Evolutionary conservation across 2,797 vertebrate genomes (phyloP), one percentile per base, ranked within the genome.

Genomic region (Notolabrus celidotus): DNA sequence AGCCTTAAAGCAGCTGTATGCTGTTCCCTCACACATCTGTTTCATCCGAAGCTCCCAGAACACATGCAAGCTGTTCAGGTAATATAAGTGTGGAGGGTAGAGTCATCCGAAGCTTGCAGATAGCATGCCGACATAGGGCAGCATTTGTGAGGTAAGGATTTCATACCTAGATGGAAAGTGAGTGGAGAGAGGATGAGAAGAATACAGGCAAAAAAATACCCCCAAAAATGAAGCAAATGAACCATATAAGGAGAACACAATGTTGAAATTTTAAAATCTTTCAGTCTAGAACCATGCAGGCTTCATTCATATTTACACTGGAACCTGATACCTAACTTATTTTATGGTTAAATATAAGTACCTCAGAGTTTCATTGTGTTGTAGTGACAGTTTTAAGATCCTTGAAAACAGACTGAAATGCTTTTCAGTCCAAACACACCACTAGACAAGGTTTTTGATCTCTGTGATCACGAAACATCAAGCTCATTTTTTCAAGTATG

Each of bases 81-180:
- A 77, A 85, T 78, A 77, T 81, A 87, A 78, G 59, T 67, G 79
- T 39, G 57, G 75, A 79, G 60, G 63, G 54, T 67, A 63, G 25
- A 72, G 65, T 82, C 78, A 59, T 86, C 70, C 70, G 69, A 64
- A 55, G 67, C 57, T 20, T 17, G 41, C 68, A 79, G 86, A 90
- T 87, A 89, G 65, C 53, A 43, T 88, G 87, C 71, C 81, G 86
- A 88, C 82, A 88, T 87, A 87, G 74, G 63, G 46, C 65, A 64
- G 60, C 51, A 17, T 75, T 38, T 59, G 59, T 20, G 0, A 47
- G 16, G 71, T 57, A 20, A 71, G 70, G 72, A 87, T 83, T 86
- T 85, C 75, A 87, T 76, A 71, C 56, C 76, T 77, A 86, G 56
- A 79, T 56, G 80, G 62, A 61, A 68, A 83, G 62, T 43, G 19